Evolutionary conservation across 2,113 vertebrate species (phyloP), one percentile per base, ranked within the genome.

Genomic region (Apeltes quadracus): DNA sequence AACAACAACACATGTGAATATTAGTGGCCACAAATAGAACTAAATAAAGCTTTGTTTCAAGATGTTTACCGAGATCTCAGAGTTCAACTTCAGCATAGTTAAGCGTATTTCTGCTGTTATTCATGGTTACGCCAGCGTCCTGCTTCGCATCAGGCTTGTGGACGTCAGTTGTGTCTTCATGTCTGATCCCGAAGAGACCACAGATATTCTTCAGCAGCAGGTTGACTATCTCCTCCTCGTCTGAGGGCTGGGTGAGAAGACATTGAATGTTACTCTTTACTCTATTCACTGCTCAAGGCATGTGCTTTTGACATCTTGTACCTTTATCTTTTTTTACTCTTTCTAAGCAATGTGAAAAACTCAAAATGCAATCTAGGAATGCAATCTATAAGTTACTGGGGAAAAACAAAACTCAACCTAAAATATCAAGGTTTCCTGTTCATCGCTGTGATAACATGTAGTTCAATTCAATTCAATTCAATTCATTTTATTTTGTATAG

Each of bases 201-300:
- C 87, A 94, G 69, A 96, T 85, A 85, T 97, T 98, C 83, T 81
- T 90, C 69, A 97, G 81, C 92, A 99, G 92, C 64, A 98, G 80
- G 62, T 97, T 92, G 0, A 94, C 93, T 8, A 96, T 95, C 89
- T 98, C 96, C 72, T 94, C 95, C 61, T 99, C 97, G 41, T 98
- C 96, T 0, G 94, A 96, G 18, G 94, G 87, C 96, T 98, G 77
- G 0, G 34, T 11, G 76, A 85, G 23, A 73, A 41, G 4, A 55
- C 38, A 10, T 20, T 4, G 1, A 59, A 36, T 36, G 16, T 43
- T 48, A 22, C 3, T 59, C 23, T 50, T 55, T 20, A 71, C 16
- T 25, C 10, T 16, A 2, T 11, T 23, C 20, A 14, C 39, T 44
- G n/a, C 27, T 15, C 15, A n/a, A 1, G 20, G 12, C 9, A 23